Percentiles rank a stretch among this genome's conserved stretches.
Conservation (phyloP, 1,140 invertebrate genomes). For the Manduca sexta region DNA sequence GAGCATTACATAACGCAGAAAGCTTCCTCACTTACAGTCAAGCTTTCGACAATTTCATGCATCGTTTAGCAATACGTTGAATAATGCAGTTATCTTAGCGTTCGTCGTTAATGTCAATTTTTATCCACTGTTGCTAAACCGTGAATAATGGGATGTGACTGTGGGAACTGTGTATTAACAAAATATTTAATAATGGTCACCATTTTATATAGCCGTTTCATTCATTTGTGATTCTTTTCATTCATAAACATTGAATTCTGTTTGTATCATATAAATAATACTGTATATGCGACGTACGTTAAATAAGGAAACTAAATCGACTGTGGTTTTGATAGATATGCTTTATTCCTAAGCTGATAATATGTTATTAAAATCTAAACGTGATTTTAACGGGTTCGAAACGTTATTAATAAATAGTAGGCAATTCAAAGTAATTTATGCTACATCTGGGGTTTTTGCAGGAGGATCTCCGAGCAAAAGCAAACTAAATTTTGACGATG, state of each 20-base stretch:
- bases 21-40: constrained; percentile 5
- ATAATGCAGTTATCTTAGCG: constrained; percentile 15
- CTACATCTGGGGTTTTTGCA: too few relatives aligned
- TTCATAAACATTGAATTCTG: not conserved
- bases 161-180: constrained; percentile 15
- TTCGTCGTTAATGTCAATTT: constrained; percentile 24
- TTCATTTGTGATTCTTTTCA: constrained; percentile 2
- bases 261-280: too few relatives aligned
- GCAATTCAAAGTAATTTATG: too few relatives aligned
- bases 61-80: constrained; percentile 19
- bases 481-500: too few relatives aligned
- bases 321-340: too few relatives aligned
- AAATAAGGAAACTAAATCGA: too few relatives aligned
- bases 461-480: too few relatives aligned
- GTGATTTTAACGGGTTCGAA: not conserved
- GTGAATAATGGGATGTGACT: constrained; percentile 16
- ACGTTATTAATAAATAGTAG: too few relatives aligned
- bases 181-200: constrained; percentile 1
- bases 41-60: constrained; percentile 24
- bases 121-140: constrained; percentile 24
- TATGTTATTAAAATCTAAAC: too few relatives aligned
- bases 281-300: too few relatives aligned
- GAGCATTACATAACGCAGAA: constrained; percentile 1
- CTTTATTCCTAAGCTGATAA: too few relatives aligned
- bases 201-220: constrained; percentile 4